A percentile compares a stretch with the other conserved stretches of the same genome.
Conservation (phyloP, 2,888 invertebrate species). For the Cheilosia vulpina region DNA sequence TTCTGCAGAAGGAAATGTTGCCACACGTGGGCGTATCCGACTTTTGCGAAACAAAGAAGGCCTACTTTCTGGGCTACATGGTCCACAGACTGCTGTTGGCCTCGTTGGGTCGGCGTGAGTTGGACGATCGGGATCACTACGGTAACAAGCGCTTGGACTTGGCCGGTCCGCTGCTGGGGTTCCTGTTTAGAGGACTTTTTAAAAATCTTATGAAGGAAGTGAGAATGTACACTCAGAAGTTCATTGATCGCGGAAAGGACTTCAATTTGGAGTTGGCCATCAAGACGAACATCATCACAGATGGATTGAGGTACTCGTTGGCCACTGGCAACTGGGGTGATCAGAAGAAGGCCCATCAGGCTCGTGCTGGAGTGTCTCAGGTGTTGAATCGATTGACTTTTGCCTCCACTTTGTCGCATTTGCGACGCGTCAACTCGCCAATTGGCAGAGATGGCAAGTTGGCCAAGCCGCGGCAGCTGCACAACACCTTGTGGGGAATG, state of each 20-base stretch:
- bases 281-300: conserved; percentile 98
- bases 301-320: conserved; percentile 98
- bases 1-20: conserved; percentile 99
- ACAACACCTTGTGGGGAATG: conserved; percentile 99
- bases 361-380: conserved; percentile 86
- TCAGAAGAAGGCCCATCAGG: conserved; percentile 99
- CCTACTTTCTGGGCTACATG: conserved; percentile 99
- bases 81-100: conserved; percentile 97
- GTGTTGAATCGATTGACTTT: conserved; percentile 99
- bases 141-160: conserved; percentile 99
- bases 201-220: conserved; percentile 99
- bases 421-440: conserved; percentile 98
- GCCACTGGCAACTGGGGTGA: conserved; percentile 99
- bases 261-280: conserved; percentile 96
- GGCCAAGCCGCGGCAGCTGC: conserved; percentile 99
- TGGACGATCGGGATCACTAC: conserved; percentile 99
- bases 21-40: conserved; percentile 99
- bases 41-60: conserved; percentile 99
- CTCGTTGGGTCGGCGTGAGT: conserved; percentile 96
- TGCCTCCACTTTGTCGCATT: conserved; percentile 98
- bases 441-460: conserved; percentile 99
- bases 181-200: conserved; percentile 97
- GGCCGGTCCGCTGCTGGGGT: conserved; percentile 98
- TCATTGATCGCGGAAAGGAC: conserved; percentile 99
- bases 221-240: conserved; percentile 98